Base-by-base conservation (phyloP, 2,113 vertebrate species). In the Leucoraja erinaceus region DNA sequence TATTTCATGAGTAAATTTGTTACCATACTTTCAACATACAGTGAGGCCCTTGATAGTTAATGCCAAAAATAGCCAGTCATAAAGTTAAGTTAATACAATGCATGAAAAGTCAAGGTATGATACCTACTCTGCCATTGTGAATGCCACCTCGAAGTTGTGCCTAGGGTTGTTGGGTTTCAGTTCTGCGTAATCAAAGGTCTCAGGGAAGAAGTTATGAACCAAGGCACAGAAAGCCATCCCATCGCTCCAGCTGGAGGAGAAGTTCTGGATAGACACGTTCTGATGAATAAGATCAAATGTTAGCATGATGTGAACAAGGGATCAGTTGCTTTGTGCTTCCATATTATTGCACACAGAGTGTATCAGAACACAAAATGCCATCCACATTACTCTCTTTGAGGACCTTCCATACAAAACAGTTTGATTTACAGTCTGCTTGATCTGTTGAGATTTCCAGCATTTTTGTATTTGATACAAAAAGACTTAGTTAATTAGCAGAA, bases 221-320 rank as follows among this genome's bases (percentile, higher is more conserved):
- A 99, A 96, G 81, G 98, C 99, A 47, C 99, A 99, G 94, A 99
- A 99, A 7, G 99, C 99, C 98, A 99, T 98, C 72, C 99, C 99
- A 0, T 99, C 96, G 2, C 98, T 99, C 99, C 99, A 99, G 93
- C 99, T 99, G 93, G 98, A 99, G 1, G 99, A 99, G 94, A 99
- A 99, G 95, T 99, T 99, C 96, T 99, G 98, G 95, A 99, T 99
- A 93, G 98, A 96, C 95, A 99, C 98, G 0, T 99, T 97, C 99
- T 99, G 93, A 28, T 0, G 4, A 22, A 83, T 91, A 93, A 93
- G 7, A 33, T 25, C 28, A 47, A 61, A n/a, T 10, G 10, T 70
- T 70, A 90, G 84, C 61, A 14, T 38, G 61, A 90, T 4, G 22
- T 63, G 59, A 86, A 86, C 83, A 88, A 61, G n/a, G 28, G 28